Base-by-base conservation (phyloP, 2,888 invertebrate genomes). In the Camponotus fellah region DNA sequence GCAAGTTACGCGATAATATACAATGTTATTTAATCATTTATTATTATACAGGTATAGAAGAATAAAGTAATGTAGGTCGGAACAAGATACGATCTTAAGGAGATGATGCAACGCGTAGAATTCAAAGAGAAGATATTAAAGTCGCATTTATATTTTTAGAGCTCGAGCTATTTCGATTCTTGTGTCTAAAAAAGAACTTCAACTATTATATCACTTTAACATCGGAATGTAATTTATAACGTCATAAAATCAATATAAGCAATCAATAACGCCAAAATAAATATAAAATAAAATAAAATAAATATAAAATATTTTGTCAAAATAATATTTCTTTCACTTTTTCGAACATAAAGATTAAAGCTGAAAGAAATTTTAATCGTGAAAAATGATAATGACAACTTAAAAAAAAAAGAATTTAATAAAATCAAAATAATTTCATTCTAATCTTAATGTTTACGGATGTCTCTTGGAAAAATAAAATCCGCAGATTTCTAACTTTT, bases 51-150 rank as follows among this genome's bases (percentile, higher is more conserved):
- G 3, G 21, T 26, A 43, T 8, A 21, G 34, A n/a, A 21, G 34
- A n/a, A 56, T 21, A 10, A 5, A 4, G 14, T 21, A 5, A 71
- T 34, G n/a, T 53, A 53, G 49, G n/a, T n/a, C n/a, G n/a, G 17
- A 37, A 3, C 10, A n/a, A 12, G 21, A 21, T 6, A 21, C 8
- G 10, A 8, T 4, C 4, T 77, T 32, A 53, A 71, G n/a, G 32
- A 43, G 32, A 79, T 58, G 34, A 79, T 34, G 49, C 34, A 69
- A 69, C 17, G 9, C 12, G 3, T 34, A 9, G n/a, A 79, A 46
- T 69, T 60, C 46, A 32, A 79, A 43, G 46, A 34, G 58, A 40
- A 66, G 56, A 68, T 6, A 75, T 65, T 76, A 76, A 10, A 21
- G 12, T 76, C n/a, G 21, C 49, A 8, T 53, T 66, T 56, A 66